Conservation (phyloP, 2,888 invertebrate species). For the Eilema griseolum region DNA sequence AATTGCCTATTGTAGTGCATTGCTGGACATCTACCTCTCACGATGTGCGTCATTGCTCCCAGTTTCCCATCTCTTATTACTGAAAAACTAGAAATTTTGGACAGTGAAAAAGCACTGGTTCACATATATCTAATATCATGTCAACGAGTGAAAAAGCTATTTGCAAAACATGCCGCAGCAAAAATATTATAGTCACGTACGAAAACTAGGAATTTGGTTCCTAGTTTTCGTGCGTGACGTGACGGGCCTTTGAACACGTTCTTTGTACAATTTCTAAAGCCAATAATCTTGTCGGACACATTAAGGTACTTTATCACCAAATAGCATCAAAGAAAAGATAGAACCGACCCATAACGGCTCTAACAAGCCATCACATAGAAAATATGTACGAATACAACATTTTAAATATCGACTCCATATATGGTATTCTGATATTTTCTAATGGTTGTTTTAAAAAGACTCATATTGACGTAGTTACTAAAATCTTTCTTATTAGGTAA, state of each 20-base stretch:
- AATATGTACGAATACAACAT: not conserved
- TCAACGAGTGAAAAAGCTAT: conserved; percentile 2
- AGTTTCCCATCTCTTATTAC: not conserved
- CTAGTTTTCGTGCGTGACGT: conserved; percentile 1
- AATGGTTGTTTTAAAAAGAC: not conserved
- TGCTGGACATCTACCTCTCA: too few relatives aligned
- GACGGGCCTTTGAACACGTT: conserved; percentile 1
- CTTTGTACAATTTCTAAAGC: conserved; percentile 2
- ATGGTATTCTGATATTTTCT: too few relatives aligned
- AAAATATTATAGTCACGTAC: conserved; percentile 1
- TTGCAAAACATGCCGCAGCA: not conserved
- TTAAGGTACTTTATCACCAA: conserved; percentile 3
- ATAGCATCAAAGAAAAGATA: not conserved
- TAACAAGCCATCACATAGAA: not conserved
- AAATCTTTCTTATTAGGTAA: not conserved
- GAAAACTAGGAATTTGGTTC: conserved; percentile 1
- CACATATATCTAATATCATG: conserved; percentile 2
- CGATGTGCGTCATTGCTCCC: too few relatives aligned
- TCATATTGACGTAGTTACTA: not conserved
- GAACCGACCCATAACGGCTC: not conserved
- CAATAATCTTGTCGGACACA: not conserved
- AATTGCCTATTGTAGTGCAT: too few relatives aligned
- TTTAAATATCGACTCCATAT: not conserved
- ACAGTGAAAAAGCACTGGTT: not conserved
- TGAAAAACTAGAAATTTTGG: not conserved